phyloP scores from a whole-genome alignment of 2,888 invertebrate species.

The Halictus ligatus region DNA sequence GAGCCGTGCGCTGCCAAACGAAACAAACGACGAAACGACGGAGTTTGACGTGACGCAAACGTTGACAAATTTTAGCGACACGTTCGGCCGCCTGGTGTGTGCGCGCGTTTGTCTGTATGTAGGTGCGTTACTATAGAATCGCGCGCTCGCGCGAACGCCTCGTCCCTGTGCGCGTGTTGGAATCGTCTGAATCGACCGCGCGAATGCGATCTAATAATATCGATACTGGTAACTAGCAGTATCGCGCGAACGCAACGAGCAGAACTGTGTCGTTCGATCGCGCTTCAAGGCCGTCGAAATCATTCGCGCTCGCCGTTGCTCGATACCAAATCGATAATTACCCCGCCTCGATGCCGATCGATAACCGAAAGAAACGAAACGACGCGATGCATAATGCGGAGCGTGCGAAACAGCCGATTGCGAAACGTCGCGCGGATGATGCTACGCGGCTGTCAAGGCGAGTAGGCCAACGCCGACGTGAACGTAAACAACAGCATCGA shows the following conservation, averaged over 20 bases:
- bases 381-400: conserved; percentile 8
- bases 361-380: background rate
- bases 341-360: conserved; percentile 6
- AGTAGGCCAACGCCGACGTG: conserved; percentile 58
- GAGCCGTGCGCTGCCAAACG: conserved; percentile 52
- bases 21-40: conserved; percentile 42
- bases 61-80: conserved; percentile 43
- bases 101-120: no score
- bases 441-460: conserved; percentile 42
- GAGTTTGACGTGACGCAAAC: conserved; percentile 28
- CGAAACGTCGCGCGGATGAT: conserved; percentile 20
- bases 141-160: background rate
- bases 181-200: conserved; percentile 14
- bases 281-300: conserved; percentile 36
- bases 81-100: background rate
- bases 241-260: conserved; percentile 7
- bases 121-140: background rate
- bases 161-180: background rate
- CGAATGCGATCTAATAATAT: conserved; percentile 47
- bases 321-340: conserved; percentile 32
- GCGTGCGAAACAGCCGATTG: conserved; percentile 35
- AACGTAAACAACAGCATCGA: conserved; percentile 42
- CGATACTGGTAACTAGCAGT: conserved; percentile 28
- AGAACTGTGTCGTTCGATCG: conserved; percentile 10
- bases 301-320: background rate